phyloP scores from a whole-genome alignment of 2,113 vertebrate species.

The Heptranchias perlo region DNA sequence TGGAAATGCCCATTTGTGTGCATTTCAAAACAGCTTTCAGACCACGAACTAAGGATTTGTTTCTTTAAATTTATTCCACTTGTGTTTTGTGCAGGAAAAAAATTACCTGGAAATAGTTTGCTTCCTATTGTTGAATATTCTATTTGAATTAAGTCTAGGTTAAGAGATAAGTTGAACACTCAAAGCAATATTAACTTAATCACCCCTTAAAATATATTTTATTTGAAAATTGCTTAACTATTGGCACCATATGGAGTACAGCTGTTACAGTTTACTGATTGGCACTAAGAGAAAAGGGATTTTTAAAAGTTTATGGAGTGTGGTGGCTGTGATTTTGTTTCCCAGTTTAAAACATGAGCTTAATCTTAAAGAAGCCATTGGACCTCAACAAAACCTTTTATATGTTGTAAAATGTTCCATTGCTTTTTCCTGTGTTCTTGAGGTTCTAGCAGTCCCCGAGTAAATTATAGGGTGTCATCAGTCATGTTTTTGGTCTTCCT shows the following conservation, averaged over 20 bases:
- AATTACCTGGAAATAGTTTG: background rate
- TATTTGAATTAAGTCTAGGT: background rate
- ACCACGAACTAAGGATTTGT: background rate
- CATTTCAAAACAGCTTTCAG: background rate
- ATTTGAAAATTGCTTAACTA: background rate
- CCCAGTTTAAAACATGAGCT: background rate
- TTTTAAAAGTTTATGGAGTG: background rate
- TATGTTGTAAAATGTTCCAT: background rate
- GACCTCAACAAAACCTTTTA: background rate
- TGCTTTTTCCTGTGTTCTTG: background rate
- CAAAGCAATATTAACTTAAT: background rate
- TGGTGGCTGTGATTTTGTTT: background rate
- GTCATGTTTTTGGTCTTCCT: constrained; percentile 45
- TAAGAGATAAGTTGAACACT: background rate
- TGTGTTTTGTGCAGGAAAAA: background rate
- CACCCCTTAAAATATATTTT: background rate
- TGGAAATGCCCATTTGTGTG: too few relatives aligned
- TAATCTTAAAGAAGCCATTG: background rate
- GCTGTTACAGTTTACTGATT: background rate
- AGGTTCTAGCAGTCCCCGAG: background rate
- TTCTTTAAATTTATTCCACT: background rate
- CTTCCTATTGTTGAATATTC: background rate
- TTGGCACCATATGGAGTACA: background rate
- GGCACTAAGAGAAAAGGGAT: background rate
- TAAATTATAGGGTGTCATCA: constrained; percentile 7